Conservation (phyloP, 2,113 vertebrate genomes). For the Xenopus tropicalis region DNA sequence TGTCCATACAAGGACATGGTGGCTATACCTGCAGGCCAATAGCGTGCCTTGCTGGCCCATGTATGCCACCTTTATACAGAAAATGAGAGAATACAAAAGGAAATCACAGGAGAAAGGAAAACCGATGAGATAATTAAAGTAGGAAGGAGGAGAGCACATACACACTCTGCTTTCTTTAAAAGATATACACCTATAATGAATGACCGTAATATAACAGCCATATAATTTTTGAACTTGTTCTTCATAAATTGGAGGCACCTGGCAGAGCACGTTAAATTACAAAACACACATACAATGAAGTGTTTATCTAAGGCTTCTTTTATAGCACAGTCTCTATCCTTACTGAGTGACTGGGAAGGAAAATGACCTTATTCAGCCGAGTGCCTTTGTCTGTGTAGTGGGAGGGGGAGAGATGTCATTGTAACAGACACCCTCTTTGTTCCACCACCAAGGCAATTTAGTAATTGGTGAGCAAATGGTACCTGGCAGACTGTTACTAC, state of each 20-base stretch:
- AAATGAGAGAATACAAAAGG: too few relatives aligned
- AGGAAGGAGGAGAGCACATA: too few relatives aligned
- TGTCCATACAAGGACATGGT: too few relatives aligned
- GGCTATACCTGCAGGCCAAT: too few relatives aligned
- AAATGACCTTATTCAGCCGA: slow-evolving; percentile 13
- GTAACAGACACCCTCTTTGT: slow-evolving; percentile 5
- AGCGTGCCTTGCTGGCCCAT: too few relatives aligned
- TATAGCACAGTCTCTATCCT: not conserved
- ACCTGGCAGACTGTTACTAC: slow-evolving; percentile 11
- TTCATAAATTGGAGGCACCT: not conserved
- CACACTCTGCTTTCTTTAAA: too few relatives aligned
- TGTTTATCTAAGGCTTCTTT: not conserved
- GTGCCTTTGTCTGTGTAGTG: slow-evolving; percentile 20
- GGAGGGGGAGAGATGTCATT: slow-evolving; percentile 4
- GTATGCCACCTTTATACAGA: too few relatives aligned
- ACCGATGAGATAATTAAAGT: too few relatives aligned
- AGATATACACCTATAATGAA: not conserved
- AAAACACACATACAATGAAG: not conserved
- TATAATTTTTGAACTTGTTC: not conserved
- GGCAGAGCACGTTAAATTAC: not conserved
- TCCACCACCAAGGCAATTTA: slow-evolving; percentile 9
- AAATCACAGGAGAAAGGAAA: too few relatives aligned
- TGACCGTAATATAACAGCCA: not conserved
- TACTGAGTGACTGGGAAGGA: not conserved
- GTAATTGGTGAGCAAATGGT: slow-evolving; percentile 24